These are phyloP conservation scores for Alethe castanea DNA, from an alignment of 2,113 vertebrate species.

Conservation along the genomic window DNA sequence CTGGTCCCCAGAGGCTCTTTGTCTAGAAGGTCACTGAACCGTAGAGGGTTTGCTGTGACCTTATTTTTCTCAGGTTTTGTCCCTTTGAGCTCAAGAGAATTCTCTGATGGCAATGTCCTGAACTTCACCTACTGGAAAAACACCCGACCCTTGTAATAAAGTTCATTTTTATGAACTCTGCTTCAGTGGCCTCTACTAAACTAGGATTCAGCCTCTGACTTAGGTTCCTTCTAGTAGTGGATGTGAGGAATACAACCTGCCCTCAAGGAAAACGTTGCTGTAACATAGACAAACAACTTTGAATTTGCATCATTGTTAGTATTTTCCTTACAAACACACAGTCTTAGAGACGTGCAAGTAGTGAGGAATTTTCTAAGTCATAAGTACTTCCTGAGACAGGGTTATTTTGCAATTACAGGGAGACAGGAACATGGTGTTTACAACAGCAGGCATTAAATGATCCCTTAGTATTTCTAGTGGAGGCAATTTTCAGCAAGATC, in stretches of 20 bases:
- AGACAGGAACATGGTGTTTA: not conserved
- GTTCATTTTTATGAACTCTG: not conserved
- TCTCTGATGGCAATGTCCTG: conserved; percentile 3
- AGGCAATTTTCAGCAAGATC: not conserved
- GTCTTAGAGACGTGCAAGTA: not conserved
- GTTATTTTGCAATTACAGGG: not conserved
- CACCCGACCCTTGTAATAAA: not conserved
- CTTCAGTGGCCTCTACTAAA: not conserved
- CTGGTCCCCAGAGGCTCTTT: conserved; percentile 28
- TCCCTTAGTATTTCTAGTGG: not conserved
- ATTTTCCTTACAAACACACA: not conserved
- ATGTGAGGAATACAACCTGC: not conserved
- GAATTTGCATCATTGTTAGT: not conserved
- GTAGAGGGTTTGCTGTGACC: not conserved
- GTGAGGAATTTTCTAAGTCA: not conserved
- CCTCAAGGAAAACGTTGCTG: not conserved
- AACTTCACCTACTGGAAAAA: conserved; percentile 12
- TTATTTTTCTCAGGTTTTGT: conserved; percentile 48
- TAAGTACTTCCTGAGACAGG: not conserved
- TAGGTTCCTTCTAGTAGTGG: not conserved
- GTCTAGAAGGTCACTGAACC: conserved; percentile 21
- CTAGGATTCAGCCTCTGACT: not conserved
- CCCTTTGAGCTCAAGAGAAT: conserved; percentile 10
- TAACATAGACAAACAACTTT: not conserved
- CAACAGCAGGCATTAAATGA: not conserved